Conservation (phyloP, 2,888 invertebrate species). For the Keiferia lycopersicella region DNA sequence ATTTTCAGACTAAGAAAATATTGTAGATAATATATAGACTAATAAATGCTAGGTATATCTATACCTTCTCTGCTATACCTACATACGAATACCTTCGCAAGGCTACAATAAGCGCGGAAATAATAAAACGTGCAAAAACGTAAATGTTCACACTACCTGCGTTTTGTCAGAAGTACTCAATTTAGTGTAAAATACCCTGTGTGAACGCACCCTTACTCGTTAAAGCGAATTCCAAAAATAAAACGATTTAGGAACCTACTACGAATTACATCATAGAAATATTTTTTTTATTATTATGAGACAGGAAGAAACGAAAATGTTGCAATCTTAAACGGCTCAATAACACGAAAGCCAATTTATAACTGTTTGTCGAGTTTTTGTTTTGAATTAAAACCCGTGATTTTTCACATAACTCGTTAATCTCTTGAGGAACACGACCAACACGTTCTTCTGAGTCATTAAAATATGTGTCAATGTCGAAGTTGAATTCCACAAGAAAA, state of each 20-base stretch:
- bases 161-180: no score
- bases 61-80: no score
- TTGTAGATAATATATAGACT: no score
- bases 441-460: conserved; percentile 35
- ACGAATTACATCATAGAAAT: background rate
- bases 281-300: background rate
- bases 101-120: no score
- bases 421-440: conserved; percentile 37
- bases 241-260: background rate
- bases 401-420: conserved; percentile 41
- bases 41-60: no score
- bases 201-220: no score
- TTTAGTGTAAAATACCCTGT: no score
- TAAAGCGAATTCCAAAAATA: background rate
- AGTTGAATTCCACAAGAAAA: conserved; percentile 33
- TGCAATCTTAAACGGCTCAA: conserved; percentile 13
- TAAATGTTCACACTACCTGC: no score
- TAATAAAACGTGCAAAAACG: no score
- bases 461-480: conserved; percentile 59
- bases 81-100: no score
- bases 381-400: conserved; percentile 19
- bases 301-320: conserved; percentile 3
- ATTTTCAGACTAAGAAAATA: no score
- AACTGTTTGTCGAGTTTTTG: conserved; percentile 21
- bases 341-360: conserved; percentile 18